Percentiles rank a stretch among this genome's conserved stretches.
These are phyloP conservation scores for Tachina fera DNA, from an alignment of 2,888 invertebrate species.

Conservation along the genomic window DNA sequence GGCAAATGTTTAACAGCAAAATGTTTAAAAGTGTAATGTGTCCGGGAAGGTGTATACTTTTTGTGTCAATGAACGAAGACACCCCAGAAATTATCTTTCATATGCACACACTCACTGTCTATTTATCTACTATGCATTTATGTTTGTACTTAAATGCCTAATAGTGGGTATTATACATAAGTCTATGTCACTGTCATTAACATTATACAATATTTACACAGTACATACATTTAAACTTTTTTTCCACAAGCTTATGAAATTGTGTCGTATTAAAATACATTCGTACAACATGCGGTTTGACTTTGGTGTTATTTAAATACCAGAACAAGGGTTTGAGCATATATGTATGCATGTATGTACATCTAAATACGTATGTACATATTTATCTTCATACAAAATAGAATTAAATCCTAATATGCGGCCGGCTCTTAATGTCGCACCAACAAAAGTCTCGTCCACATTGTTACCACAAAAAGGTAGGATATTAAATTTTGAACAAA, in stretches of 20 bases:
- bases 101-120: not conserved
- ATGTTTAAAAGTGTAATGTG: not conserved
- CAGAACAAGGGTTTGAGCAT: conserved; percentile 22
- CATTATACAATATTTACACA: conserved; percentile 33
- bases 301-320: conserved; percentile 41
- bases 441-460: not conserved
- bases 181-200: conserved; percentile 33
- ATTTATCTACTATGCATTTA: not conserved
- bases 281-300: conserved; percentile 41
- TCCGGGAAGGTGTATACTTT: not conserved
- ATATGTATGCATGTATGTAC: no score
- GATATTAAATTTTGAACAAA: not conserved
- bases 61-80: conserved; percentile 12
- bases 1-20: not conserved
- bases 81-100: not conserved
- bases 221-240: not conserved
- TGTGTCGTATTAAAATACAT: conserved; percentile 16
- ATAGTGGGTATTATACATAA: no score
- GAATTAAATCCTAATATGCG: conserved; percentile 29
- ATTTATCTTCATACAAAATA: not conserved
- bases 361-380: no score
- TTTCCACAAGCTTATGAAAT: conserved; percentile 49
- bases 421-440: not conserved
- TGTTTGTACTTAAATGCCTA: not conserved
- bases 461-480: not conserved